These are phyloP conservation scores for Magallana nippona DNA, from an alignment of 2,888 invertebrate species.

Conservation along the genomic window DNA sequence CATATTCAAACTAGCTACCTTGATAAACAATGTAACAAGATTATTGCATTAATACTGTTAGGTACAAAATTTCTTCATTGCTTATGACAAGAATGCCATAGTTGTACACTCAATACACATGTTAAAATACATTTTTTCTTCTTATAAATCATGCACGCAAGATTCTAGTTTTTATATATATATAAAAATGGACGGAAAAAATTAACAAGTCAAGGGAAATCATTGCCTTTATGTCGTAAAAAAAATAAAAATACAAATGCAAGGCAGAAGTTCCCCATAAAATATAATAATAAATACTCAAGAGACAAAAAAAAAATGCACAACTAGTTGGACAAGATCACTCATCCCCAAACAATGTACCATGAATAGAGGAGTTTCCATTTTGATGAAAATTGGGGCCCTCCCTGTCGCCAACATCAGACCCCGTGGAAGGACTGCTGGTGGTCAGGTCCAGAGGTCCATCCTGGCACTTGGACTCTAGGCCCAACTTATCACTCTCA, in stretches of 20 bases:
- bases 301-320: neutral
- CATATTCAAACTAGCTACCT: conserved; percentile 1
- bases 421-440: conserved; percentile 50
- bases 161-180: neutral
- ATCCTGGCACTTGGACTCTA: conserved; percentile 61
- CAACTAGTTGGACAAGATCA: neutral
- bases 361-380: neutral
- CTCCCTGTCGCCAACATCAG: conserved; percentile 47
- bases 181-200: conserved; percentile 7
- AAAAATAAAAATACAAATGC: neutral
- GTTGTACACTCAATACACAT: conserved; percentile 4
- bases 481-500: conserved; percentile 42
- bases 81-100: conserved; percentile 20
- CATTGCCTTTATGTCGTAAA: conserved; percentile 16
- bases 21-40: conserved; percentile 15
- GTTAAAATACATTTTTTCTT: neutral
- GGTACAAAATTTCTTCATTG: conserved; percentile 27
- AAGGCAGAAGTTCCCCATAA: conserved; percentile 15
- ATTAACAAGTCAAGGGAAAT: neutral
- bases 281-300: neutral
- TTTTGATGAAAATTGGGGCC: conserved; percentile 36
- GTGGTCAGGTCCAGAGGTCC: conserved; percentile 67
- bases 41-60: conserved; percentile 33
- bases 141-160: neutral
- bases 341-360: conserved; percentile 16